phyloP scores from a whole-genome alignment of 1,140 invertebrate species.

The Drosophila mauritiana region DNA sequence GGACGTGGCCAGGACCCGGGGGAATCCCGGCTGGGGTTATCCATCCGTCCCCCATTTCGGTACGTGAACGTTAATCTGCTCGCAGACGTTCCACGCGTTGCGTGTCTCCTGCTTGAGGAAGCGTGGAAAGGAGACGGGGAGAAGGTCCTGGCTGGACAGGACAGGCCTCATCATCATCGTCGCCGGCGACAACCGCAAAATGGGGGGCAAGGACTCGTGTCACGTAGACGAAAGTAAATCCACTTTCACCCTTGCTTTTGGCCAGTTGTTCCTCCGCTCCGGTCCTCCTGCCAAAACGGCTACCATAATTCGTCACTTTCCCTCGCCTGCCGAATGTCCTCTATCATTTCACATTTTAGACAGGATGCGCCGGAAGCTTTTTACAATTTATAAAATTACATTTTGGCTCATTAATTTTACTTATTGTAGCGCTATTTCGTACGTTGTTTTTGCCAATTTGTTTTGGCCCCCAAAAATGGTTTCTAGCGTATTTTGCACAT shows the following conservation, averaged over 20 bases:
- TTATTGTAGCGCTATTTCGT: conserved; percentile 61
- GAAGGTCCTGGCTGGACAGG: conserved; percentile 41
- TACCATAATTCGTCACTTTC: conserved; percentile 62
- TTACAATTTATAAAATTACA: conserved; percentile 82
- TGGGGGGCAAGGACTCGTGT: conserved; percentile 54
- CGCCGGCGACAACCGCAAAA: conserved; percentile 41
- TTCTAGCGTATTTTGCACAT: conserved; percentile 68
- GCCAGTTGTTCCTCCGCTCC: conserved; percentile 20
- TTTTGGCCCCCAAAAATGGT: conserved; percentile 58
- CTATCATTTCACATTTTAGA: conserved; percentile 41
- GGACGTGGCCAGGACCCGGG: conserved; percentile 46
- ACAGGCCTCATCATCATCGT: conserved; percentile 52
- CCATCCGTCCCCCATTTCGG: conserved; percentile 10
- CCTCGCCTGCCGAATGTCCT: conserved; percentile 28
- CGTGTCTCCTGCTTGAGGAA: conserved; percentile 65
- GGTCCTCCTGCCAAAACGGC: conserved; percentile 50
- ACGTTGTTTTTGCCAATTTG: conserved; percentile 56
- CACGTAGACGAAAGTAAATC: conserved; percentile 80
- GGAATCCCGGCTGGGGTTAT: background rate
- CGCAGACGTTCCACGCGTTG: conserved; percentile 76
- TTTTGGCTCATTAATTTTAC: conserved; percentile 81
- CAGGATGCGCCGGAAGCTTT: conserved; percentile 72
- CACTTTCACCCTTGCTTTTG: conserved; percentile 74
- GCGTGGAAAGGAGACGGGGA: conserved; percentile 1
- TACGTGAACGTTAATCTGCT: conserved; percentile 71